Evolutionary conservation across 1,140 invertebrate species (phyloP).

Genomic region (Drosophila rufa): DNA sequence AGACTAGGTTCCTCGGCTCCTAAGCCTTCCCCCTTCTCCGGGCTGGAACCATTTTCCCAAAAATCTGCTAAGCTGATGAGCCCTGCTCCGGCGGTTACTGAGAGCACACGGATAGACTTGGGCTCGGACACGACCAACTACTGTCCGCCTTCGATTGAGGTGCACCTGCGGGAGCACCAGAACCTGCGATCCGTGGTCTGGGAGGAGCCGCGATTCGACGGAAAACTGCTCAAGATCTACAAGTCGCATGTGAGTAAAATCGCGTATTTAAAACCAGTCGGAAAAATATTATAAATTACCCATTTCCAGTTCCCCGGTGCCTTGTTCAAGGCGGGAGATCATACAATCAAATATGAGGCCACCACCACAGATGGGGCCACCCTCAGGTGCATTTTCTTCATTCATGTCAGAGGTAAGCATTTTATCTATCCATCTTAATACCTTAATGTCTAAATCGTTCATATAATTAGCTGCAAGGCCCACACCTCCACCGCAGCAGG

Average conservation of each 20-base stretch:
- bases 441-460: not conserved
- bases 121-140: slow-evolving; percentile 63
- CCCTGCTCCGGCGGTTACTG: not conserved
- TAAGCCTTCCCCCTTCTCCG: not conserved
- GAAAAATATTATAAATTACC: not conserved
- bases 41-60: not conserved
- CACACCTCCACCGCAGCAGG: not conserved
- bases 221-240: slow-evolving; percentile 87
- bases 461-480: slow-evolving; percentile 31
- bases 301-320: slow-evolving; percentile 87
- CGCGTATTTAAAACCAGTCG: not conserved
- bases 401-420: slow-evolving; percentile 87
- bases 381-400: slow-evolving; percentile 88
- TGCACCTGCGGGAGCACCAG: slow-evolving; percentile 87
- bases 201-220: slow-evolving; percentile 89
- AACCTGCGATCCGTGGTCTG: slow-evolving; percentile 87
- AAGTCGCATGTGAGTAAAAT: slow-evolving; percentile 87
- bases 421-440: no score
- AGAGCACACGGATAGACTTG: slow-evolving; percentile 46
- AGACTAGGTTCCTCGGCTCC: not conserved
- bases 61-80: slow-evolving; percentile 14
- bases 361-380: slow-evolving; percentile 88
- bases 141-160: slow-evolving; percentile 89
- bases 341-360: slow-evolving; percentile 88
- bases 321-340: slow-evolving; percentile 87